A percentile compares a stretch with the other conserved stretches of the same genome.
These are phyloP conservation scores for Astreopora myriophthalma DNA, from an alignment of 64 coral and sea anemone genomes.

Conservation along the genomic window DNA sequence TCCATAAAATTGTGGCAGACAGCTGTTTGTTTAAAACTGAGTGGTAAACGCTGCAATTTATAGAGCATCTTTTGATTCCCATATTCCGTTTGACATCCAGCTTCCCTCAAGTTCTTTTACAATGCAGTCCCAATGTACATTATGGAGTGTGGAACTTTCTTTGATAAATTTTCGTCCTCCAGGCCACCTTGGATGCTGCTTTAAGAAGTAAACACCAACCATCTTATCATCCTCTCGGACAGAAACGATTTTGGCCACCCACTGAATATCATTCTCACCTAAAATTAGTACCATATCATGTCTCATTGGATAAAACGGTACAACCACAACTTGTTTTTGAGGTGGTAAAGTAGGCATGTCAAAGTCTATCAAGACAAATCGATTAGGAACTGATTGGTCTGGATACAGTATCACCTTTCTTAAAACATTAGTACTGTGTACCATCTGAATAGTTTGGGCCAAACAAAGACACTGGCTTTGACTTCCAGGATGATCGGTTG, in stretches of 20 bases:
- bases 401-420: constrained; percentile 74
- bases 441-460: constrained; percentile 43
- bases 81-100: constrained; percentile 71
- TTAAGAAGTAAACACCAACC: constrained; percentile 71
- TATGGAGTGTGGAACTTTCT: constrained; percentile 62
- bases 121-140: constrained; percentile 67
- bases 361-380: constrained; percentile 69
- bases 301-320: constrained; percentile 56
- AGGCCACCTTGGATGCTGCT: constrained; percentile 82
- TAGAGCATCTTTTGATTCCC: constrained; percentile 38
- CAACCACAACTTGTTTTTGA: constrained; percentile 70
- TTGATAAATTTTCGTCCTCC: constrained; percentile 61
- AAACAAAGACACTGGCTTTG: constrained; percentile 50
- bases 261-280: constrained; percentile 55
- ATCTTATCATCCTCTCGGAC: constrained; percentile 63
- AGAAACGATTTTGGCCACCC: constrained; percentile 48
- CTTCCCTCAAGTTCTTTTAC: constrained; percentile 52
- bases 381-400: constrained; percentile 30
- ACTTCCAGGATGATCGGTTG: constrained; percentile 55
- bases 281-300: background rate
- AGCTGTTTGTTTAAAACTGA: too few species aligned
- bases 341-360: constrained; percentile 31
- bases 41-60: background rate
- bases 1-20: too few species aligned
- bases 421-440: constrained; percentile 48